Evolutionary conservation across 1,140 invertebrate species (phyloP), one percentile per base, ranked within the genome.

Genomic region (Wiebesia pumilae): DNA sequence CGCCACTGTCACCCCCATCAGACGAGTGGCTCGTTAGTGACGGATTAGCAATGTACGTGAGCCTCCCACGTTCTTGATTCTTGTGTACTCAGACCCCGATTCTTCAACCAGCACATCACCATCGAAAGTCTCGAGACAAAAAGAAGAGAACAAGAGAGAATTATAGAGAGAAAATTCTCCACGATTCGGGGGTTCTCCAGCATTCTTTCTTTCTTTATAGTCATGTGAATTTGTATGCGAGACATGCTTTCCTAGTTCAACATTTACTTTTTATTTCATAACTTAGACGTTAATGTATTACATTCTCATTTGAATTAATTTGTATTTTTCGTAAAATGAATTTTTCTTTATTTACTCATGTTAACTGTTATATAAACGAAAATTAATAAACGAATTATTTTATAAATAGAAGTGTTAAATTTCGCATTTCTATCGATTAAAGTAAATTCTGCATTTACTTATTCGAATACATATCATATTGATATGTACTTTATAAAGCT

Each of bases 41-140:
- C 89, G 91, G 90, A 92, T 92, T 92, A 92, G 91, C 89, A 90
- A 92, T 91, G 90, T 91, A 91, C 91, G 90, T 92, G 90, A 90
- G 90, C 90, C 89, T 88, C 84, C 89, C 89, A 84, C 89, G 88
- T 89, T 88, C 89, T 89, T 86, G 85, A 90, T 90, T 90, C 90
- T 81, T 91, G 89, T 90, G 89, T 91, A 90, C 90, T 91, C 90
- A 90, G 88, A 91, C 89, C 89, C 90, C 89, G 88, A 90, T 90
- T 88, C 88, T 73, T 84, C 82, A 90, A 83, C 87, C 51, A 84
- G 86, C 85, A 67, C 80, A 84, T 43, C 84, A 43, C 84, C 86
- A 88, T 85, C 88, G 87, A 90, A 89, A 88, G 87, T 89, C 88
- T 85, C 87, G 88, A 89, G 88, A 90, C 88, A 89, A 88, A 62